Conservation (phyloP, 2,113 vertebrate genomes). For the Takifugu bimaculatus region DNA sequence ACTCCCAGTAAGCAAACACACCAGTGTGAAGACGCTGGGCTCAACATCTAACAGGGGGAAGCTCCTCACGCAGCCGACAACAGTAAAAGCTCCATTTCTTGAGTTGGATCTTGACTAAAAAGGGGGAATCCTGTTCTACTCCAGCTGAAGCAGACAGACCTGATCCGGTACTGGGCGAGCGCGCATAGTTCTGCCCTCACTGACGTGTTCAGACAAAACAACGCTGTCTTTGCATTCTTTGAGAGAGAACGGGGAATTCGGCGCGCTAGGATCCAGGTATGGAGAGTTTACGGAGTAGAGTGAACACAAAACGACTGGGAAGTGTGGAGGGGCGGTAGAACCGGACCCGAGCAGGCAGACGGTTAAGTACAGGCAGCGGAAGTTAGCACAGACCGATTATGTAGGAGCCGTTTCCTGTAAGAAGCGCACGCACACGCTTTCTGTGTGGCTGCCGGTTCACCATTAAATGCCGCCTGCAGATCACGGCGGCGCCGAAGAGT, state of each 20-base stretch:
- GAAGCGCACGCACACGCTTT: slow-evolving; percentile 21
- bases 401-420: slow-evolving; percentile 43
- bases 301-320: too few relatives aligned
- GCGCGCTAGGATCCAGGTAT: background rate
- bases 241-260: background rate
- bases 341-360: too few relatives aligned
- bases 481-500: too few relatives aligned
- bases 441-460: slow-evolving; percentile 2
- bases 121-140: background rate
- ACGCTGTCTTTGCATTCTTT: slow-evolving; percentile 23
- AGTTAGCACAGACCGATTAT: background rate
- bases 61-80: background rate
- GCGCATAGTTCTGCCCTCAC: background rate
- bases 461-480: too few relatives aligned
- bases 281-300: too few relatives aligned
- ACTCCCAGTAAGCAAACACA: background rate
- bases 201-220: slow-evolving; percentile 28
- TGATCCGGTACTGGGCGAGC: background rate
- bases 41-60: background rate
- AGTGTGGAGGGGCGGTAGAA: too few relatives aligned
- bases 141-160: background rate
- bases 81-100: background rate
- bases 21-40: slow-evolving; percentile 2
- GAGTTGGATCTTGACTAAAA: too few relatives aligned
- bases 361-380: background rate